phyloP scores from a whole-genome alignment of 1,140 invertebrate species.

The Bombus huntii region DNA sequence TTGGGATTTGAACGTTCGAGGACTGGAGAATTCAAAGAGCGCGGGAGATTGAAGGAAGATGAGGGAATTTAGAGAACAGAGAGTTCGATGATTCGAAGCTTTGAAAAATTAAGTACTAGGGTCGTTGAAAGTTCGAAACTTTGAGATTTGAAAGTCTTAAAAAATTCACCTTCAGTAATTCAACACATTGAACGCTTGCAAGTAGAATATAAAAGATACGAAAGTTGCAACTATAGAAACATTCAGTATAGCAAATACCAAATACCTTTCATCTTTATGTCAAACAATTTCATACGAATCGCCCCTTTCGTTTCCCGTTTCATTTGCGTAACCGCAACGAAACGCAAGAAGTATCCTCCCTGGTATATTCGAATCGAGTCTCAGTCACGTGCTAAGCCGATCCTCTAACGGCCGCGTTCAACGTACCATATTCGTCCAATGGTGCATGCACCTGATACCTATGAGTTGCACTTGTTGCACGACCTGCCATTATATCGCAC shows the following conservation, averaged over 20 bases:
- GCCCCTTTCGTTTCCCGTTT: constrained; percentile 5
- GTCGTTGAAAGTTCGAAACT: too few species aligned
- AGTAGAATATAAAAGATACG: not conserved
- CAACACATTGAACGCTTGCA: not conserved
- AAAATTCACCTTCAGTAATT: not conserved
- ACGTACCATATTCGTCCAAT: constrained; percentile 35
- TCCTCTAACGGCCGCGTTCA: constrained; percentile 57
- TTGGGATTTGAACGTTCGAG: too few species aligned
- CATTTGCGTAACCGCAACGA: not conserved
- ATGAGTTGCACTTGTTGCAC: constrained; percentile 72
- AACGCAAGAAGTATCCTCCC: constrained; percentile 12
- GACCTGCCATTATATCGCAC: constrained; percentile 65
- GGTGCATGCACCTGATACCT: constrained; percentile 73
- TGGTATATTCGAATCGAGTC: constrained; percentile 31
- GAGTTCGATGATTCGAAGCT: not conserved
- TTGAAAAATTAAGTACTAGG: too few species aligned
- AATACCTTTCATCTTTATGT: not conserved
- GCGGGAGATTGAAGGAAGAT: too few species aligned
- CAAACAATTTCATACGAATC: constrained; percentile 7
- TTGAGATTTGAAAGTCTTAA: not conserved
- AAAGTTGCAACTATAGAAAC: too few species aligned
- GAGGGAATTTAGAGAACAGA: not conserved
- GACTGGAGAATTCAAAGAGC: not conserved
- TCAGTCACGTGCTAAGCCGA: constrained; percentile 61
- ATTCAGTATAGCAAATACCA: not conserved